These are phyloP conservation scores for Agapornis canus DNA, from an alignment of 2,797 vertebrate genomes.

Conservation along the genomic window DNA sequence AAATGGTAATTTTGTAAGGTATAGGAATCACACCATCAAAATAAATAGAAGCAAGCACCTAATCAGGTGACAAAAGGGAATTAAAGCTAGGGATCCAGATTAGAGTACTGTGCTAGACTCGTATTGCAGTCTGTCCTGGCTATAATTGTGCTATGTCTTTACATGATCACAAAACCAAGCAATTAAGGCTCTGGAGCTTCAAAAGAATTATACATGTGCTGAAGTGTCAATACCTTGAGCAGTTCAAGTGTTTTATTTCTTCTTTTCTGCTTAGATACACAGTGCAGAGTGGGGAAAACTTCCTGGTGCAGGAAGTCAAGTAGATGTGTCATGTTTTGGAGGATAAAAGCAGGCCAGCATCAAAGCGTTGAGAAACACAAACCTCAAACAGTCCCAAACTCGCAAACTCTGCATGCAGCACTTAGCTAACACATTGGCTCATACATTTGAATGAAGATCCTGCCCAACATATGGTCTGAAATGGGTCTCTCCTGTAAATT, in stretches of 20 bases:
- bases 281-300: neutral
- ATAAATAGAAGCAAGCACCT: neutral
- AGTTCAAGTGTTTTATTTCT: neutral
- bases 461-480: constrained; percentile 53
- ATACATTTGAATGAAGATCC: constrained; percentile 14
- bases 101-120: neutral
- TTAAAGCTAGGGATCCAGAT: neutral
- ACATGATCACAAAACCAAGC: neutral
- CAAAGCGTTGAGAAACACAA: neutral
- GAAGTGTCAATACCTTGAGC: neutral
- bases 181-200: neutral
- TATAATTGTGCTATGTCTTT: neutral
- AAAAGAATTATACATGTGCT: neutral
- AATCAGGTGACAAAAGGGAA: neutral
- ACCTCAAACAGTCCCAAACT: neutral
- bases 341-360: neutral
- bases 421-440: neutral
- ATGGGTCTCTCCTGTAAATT: constrained; percentile 51
- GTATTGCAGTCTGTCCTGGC: neutral
- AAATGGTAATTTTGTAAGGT: constrained; percentile 34
- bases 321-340: neutral
- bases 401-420: neutral
- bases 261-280: neutral
- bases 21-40: constrained; percentile 21
- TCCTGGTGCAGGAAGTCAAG: neutral